Evolutionary conservation across 2,797 vertebrate genomes (phyloP), one percentile per base, ranked within the genome.

Genomic region (Knipowitschia caucasica): DNA sequence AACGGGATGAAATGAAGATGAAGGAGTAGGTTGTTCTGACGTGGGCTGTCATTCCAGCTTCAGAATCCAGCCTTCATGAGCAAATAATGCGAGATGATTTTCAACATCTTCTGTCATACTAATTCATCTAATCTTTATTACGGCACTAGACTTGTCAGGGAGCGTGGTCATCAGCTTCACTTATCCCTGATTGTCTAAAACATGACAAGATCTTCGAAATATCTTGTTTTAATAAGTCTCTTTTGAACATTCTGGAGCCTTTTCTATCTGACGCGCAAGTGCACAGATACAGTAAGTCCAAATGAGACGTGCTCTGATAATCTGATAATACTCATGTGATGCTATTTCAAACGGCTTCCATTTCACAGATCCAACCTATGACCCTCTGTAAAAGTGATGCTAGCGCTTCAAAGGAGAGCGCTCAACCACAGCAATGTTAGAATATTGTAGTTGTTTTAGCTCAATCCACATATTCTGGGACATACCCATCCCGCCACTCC

Each of bases 1-100:
- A 36, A 69, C 55, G 44, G 64, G 64, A 66, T 77, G 45, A 60
- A 39, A 31, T 51, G 15, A 10, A 57, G 44, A 60, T 57, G n/a
- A 64, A 67, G 52, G 50, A 26, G 62, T 26, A 30, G 42, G 20
- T 30, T 42, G 20, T 17, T 30, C 49, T 60, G 18, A 39, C 27
- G 27, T 23, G 9, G 6, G 4, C 45, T 56, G 53, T 29, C 34
- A 43, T 47, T 15, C 43, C 11, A 30, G 9, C 45, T 62, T 46
- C 23, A 45, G 26, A 27, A 54, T 47, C 50, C 44, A 33, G 40
- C 30, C 15, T 45, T 26, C 56, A 24, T 50, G 36, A 34, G 47
- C 26, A n/a, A 24, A 17, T 10, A 21, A 29, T 31, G 36, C n/a
- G 33, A 14, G 23, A 9, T 5, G 14, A 18, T 68, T 56, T 47